These are phyloP conservation scores for Acanthisitta chloris DNA, from an alignment of 2,113 vertebrate genomes.

Conservation along the genomic window DNA sequence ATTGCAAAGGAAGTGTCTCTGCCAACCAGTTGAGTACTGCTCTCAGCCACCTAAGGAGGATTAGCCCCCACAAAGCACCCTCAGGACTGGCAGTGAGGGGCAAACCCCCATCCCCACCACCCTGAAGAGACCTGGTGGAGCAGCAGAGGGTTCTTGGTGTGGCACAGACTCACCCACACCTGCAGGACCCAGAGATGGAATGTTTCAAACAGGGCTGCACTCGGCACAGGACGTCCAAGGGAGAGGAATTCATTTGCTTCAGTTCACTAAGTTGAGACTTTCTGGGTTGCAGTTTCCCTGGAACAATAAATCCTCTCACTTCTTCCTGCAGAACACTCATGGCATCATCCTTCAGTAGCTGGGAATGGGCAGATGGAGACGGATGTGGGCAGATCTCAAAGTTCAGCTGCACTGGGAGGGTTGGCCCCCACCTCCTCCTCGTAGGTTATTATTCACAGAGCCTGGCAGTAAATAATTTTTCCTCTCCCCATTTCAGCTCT, in stretches of 20 bases:
- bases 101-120: neutral
- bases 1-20: neutral
- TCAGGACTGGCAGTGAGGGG: neutral
- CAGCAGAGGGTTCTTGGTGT: accelerated
- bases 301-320: neutral
- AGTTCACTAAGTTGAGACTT: neutral
- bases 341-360: accelerated
- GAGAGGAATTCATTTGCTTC: neutral
- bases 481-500: neutral
- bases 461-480: conserved; percentile 3
- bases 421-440: neutral
- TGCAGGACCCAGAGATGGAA: accelerated
- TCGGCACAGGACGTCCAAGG: accelerated
- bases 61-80: accelerated
- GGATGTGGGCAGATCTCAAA: neutral
- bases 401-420: neutral
- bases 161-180: accelerated
- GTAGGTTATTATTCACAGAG: neutral
- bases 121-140: accelerated
- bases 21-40: accelerated
- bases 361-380: neutral
- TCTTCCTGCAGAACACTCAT: accelerated
- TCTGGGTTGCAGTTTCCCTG: neutral
- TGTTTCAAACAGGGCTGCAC: accelerated
- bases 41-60: too few relatives aligned